Percentiles rank a stretch among this genome's conserved stretches.
Conservation (phyloP, 1,140 invertebrate species). For the Penaeus vannamei region DNA sequence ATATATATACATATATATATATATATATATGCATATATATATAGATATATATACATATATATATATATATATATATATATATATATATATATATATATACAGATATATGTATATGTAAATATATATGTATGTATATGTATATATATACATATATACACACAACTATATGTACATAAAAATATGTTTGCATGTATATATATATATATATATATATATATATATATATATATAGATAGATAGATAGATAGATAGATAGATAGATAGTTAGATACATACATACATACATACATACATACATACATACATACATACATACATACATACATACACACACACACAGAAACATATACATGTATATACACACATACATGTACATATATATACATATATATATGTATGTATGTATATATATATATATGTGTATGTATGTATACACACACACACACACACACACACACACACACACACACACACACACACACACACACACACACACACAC, state of each 20-base stretch:
- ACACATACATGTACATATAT: conserved; percentile 10
- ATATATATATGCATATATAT: too few species aligned
- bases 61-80: too few species aligned
- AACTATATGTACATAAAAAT: not conserved
- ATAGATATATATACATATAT: too few species aligned
- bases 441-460: not conserved
- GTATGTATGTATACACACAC: not conserved
- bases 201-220: not conserved
- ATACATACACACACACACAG: not conserved
- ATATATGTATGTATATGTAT: too few species aligned
- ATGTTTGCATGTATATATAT: not conserved
- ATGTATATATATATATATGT: conserved; percentile 21
- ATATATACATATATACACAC: too few species aligned
- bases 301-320: not conserved
- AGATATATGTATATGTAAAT: too few species aligned
- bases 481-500: too few species aligned
- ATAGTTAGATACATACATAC: not conserved
- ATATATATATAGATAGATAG: not conserved
- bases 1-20: too few species aligned
- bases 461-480: not conserved
- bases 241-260: not conserved
- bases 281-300: not conserved
- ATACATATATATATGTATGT: not conserved
- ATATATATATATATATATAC: too few species aligned
- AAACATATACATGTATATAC: conserved; percentile 2